These are phyloP conservation scores for Pandion haliaetus DNA, from an alignment of 2,113 vertebrate species.

Conservation along the genomic window DNA sequence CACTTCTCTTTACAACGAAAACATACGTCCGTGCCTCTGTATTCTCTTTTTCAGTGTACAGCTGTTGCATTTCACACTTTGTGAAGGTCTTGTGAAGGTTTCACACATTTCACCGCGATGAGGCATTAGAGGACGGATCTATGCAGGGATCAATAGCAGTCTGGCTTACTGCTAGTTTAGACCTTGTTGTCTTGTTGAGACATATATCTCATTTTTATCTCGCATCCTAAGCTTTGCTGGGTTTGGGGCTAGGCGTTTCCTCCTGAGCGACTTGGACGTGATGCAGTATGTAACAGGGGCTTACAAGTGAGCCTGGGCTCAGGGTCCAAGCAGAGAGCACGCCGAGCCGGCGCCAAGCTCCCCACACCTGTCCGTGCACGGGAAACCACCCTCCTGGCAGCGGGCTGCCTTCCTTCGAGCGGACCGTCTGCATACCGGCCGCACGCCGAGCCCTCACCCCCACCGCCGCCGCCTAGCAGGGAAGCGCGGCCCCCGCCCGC, in stretches of 20 bases:
- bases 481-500: too few species aligned
- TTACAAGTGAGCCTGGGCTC: accelerated
- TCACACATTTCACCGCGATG: background rate
- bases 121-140: background rate
- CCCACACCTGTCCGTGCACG: accelerated
- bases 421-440: accelerated
- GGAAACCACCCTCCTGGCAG: accelerated
- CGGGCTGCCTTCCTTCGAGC: background rate
- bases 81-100: background rate
- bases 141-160: background rate
- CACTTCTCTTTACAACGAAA: background rate
- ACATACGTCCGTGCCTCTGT: accelerated
- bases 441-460: background rate
- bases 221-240: background rate
- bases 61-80: background rate
- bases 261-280: accelerated
- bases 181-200: background rate
- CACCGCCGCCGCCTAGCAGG: background rate
- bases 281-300: accelerated
- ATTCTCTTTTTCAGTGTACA: background rate
- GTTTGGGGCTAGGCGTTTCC: background rate
- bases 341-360: background rate
- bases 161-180: background rate
- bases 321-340: background rate
- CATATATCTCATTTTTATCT: background rate